phyloP scores from a whole-genome alignment of 2,888 invertebrate species.

The Dichetophora obliterata region DNA sequence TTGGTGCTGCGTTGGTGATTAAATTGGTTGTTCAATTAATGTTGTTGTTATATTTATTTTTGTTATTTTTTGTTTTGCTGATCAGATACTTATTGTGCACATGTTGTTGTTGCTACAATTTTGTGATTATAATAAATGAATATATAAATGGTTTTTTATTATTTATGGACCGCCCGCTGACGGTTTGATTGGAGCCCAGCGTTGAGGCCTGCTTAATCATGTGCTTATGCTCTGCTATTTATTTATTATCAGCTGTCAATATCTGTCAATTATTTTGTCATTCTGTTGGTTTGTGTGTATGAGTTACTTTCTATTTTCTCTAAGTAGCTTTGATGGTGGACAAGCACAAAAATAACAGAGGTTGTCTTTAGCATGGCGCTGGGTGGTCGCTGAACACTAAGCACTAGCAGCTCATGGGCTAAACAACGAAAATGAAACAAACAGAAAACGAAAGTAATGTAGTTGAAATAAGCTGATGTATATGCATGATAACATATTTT shows the following conservation, averaged over 20 bases:
- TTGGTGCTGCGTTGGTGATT: background rate
- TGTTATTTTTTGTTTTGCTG: background rate
- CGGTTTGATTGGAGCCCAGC: constrained; percentile 32
- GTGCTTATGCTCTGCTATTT: background rate
- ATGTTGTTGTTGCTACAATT: background rate
- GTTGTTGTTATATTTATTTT: constrained; percentile 2
- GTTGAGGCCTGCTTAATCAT: constrained; percentile 28
- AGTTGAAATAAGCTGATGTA: too few relatives aligned
- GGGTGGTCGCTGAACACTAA: too few relatives aligned
- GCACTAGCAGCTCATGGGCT: too few relatives aligned
- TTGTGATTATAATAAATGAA: background rate
- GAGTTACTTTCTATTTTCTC: too few relatives aligned
- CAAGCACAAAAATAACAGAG: too few relatives aligned
- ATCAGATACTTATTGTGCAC: too few relatives aligned
- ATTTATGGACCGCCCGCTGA: constrained; percentile 37
- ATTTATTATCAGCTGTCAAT: constrained; percentile 29
- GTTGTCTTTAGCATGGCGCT: too few relatives aligned
- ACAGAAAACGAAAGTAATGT: background rate
- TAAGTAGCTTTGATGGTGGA: too few relatives aligned
- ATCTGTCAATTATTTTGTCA: constrained; percentile 25
- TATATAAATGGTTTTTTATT: background rate
- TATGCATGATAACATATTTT: too few relatives aligned
- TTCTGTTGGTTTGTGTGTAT: background rate
- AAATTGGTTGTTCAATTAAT: background rate
- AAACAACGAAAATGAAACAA: background rate